Evolutionary conservation across 2,888 invertebrate genomes (phyloP).

Genomic region (Nomada fabriciana): DNA sequence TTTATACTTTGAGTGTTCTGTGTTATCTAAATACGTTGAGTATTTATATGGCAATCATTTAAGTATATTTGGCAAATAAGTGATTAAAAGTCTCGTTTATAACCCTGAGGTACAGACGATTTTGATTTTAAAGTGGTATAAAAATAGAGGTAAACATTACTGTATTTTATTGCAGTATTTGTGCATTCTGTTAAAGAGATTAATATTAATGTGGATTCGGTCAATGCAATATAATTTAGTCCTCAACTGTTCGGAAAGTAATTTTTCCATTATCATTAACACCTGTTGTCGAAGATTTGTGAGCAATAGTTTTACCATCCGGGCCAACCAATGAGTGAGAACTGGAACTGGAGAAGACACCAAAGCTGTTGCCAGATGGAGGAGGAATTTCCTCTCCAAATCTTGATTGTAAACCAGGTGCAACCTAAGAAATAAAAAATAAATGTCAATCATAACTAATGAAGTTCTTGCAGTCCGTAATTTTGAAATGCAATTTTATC

Average conservation of each 20-base stretch:
- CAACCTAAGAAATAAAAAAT: constrained; percentile 62
- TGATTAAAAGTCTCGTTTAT: constrained; percentile 24
- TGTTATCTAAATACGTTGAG: constrained; percentile 33
- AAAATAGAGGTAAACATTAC: neutral
- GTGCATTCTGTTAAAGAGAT: neutral
- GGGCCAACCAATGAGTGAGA: constrained; percentile 86
- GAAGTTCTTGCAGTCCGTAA: too few species aligned
- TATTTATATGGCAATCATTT: constrained; percentile 41
- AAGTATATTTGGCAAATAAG: constrained; percentile 37
- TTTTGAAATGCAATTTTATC: too few species aligned
- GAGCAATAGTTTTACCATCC: constrained; percentile 86
- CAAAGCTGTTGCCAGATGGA: constrained; percentile 80
- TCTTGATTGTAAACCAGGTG: constrained; percentile 78
- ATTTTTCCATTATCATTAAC: constrained; percentile 91
- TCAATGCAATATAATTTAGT: constrained; percentile 68
- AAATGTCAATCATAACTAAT: neutral
- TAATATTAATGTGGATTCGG: neutral
- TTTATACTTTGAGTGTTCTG: neutral
- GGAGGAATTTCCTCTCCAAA: constrained; percentile 74
- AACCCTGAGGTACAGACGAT: constrained; percentile 48
- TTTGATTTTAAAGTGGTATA: neutral
- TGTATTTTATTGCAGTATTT: neutral
- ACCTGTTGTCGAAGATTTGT: constrained; percentile 87
- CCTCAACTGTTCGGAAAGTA: constrained; percentile 86
- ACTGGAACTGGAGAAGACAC: constrained; percentile 89